Evolutionary conservation across 2,797 vertebrate species (phyloP).

Genomic region (Protonibea diacanthus): DNA sequence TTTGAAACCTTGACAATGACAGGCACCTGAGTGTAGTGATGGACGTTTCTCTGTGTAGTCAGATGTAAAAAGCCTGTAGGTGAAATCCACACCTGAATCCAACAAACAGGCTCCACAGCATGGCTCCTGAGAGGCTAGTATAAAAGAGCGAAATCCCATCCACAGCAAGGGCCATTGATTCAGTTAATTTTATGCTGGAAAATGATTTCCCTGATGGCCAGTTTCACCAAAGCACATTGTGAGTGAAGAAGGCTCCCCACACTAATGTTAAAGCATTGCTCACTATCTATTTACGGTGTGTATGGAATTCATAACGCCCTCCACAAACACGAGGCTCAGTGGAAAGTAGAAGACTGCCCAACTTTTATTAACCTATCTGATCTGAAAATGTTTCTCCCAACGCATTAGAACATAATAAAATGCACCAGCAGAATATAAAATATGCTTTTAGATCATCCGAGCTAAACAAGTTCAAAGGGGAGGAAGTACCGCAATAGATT

Average conservation of each 20-base stretch:
- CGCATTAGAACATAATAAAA: conserved; percentile 29
- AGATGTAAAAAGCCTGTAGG: conserved; percentile 66
- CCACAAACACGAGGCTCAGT: conserved; percentile 34
- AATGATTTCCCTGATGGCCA: conserved; percentile 85
- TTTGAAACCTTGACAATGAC: conserved; percentile 72
- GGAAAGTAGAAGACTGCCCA: conserved; percentile 11
- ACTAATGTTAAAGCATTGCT: conserved; percentile 79
- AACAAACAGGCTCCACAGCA: conserved; percentile 61
- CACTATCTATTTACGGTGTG: conserved; percentile 71
- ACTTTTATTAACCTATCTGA: conserved; percentile 53
- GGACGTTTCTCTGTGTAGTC: conserved; percentile 65
- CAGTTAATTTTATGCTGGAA: conserved; percentile 86
- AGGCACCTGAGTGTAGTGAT: conserved; percentile 67
- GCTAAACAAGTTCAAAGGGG: conserved; percentile 26
- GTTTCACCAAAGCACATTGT: conserved; percentile 76
- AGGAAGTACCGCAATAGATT: conserved; percentile 12
- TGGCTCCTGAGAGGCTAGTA: conserved; percentile 72
- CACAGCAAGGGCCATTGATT: conserved; percentile 84
- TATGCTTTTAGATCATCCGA: conserved; percentile 41
- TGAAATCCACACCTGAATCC: conserved; percentile 72
- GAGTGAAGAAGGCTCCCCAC: conserved; percentile 71
- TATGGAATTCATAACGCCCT: conserved; percentile 67
- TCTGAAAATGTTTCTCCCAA: conserved; percentile 29
- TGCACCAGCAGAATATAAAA: conserved; percentile 43
- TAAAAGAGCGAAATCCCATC: conserved; percentile 78